phyloP scores from a whole-genome alignment of 92 coral and sea anemone genomes.

The Porites divaricata region DNA sequence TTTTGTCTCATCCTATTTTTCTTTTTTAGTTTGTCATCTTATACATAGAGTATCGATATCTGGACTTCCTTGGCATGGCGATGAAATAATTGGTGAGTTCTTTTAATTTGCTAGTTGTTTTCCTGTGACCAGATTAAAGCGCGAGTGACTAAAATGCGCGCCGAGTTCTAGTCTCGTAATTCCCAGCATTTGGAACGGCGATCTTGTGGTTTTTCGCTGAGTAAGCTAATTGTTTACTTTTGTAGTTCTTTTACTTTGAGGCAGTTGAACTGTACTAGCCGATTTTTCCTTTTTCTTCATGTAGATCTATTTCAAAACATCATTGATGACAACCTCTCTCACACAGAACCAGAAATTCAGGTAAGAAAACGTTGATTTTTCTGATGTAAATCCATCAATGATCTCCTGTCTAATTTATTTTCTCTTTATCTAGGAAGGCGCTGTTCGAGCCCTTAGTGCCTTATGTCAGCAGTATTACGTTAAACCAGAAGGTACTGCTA shows the following conservation, averaged over 20 bases:
- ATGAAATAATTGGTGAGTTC: constrained; percentile 68
- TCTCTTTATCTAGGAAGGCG: constrained; percentile 64
- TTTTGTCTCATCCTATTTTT: background rate
- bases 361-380: constrained; percentile 17
- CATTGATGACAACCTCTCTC: constrained; percentile 83
- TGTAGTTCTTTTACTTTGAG: no score
- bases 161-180: no score
- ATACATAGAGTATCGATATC: constrained; percentile 87
- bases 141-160: no score
- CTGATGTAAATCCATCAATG: background rate
- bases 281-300: background rate
- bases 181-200: no score
- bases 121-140: no score
- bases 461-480: constrained; percentile 76
- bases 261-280: no score
- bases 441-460: constrained; percentile 86
- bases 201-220: no score
- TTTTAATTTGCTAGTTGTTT: no score
- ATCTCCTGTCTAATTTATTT: background rate
- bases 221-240: no score
- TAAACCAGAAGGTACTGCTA: constrained; percentile 63
- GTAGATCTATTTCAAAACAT: constrained; percentile 81
- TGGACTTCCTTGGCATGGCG: constrained; percentile 83
- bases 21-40: constrained; percentile 80
- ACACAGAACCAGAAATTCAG: constrained; percentile 89